These are phyloP conservation scores for Dysdera silvatica DNA, from an alignment of 1,140 invertebrate genomes.

Conservation along the genomic window DNA sequence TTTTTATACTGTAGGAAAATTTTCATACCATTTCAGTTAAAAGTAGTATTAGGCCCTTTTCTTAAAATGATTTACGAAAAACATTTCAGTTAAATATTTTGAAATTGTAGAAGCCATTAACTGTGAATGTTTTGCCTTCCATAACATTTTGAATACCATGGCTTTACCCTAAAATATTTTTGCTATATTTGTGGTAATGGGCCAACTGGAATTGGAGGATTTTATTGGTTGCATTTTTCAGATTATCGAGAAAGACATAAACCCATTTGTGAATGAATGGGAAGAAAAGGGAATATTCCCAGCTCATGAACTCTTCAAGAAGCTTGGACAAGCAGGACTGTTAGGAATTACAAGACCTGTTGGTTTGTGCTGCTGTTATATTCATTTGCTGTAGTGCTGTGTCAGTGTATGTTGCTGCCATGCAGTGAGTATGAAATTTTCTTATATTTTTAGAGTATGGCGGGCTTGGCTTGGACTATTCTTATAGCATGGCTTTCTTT, in stretches of 20 bases:
- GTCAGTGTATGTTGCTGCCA: not conserved
- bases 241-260: conserved; percentile 54
- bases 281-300: conserved; percentile 49
- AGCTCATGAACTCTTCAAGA: conserved; percentile 52
- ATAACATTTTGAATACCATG: not conserved
- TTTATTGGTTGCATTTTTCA: conserved; percentile 23
- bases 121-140: not conserved
- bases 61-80: not conserved
- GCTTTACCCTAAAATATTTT: too few species aligned
- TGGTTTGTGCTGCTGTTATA: conserved; percentile 35
- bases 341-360: conserved; percentile 50
- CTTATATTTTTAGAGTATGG: conserved; percentile 50
- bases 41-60: too few species aligned
- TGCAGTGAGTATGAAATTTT: not conserved
- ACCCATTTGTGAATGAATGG: conserved; percentile 55
- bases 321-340: conserved; percentile 51
- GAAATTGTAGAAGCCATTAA: not conserved
- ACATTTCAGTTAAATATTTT: not conserved
- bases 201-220: too few species aligned
- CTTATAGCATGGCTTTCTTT: conserved; percentile 50
- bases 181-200: too few species aligned
- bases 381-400: not conserved
- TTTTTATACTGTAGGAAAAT: too few species aligned
- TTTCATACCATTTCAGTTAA: too few species aligned
- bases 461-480: conserved; percentile 53